phyloP scores from a whole-genome alignment of 30 jellyfish, hydroid and myxozoan genomes.

The Nemopilema nomurai region DNA sequence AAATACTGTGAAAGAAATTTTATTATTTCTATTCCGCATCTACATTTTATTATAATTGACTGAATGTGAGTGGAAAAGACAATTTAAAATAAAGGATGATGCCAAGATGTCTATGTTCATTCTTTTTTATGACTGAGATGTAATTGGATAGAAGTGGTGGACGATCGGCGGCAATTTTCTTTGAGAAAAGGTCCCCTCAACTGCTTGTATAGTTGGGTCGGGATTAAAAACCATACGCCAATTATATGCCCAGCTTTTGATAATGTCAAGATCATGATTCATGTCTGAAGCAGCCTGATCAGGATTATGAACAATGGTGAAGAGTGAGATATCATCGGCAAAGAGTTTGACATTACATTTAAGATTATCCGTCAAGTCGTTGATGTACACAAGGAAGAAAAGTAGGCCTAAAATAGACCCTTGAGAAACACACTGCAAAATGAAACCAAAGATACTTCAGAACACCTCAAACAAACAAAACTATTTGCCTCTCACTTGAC shows the following conservation, averaged over 20 bases:
- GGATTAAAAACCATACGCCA: conserved; percentile 25
- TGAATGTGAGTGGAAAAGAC: conserved; percentile 2
- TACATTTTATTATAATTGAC: conserved; percentile 5
- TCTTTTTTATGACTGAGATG: background rate
- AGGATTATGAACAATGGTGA: background rate
- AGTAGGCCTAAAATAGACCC: no score
- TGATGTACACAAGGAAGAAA: no score
- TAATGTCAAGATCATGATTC: conserved; percentile 3
- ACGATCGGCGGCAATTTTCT: background rate
- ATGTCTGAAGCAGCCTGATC: conserved; percentile 1
- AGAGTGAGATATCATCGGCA: conserved; percentile 18
- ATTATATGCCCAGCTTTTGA: conserved; percentile 30
- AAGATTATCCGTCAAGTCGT: background rate
- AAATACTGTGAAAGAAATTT: background rate
- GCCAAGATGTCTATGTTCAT: conserved; percentile 26
- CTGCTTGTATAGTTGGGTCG: conserved; percentile 29
- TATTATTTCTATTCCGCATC: conserved; percentile 5
- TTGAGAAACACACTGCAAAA: no score
- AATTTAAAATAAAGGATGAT: conserved; percentile 5
- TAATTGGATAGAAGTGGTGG: conserved; percentile 22
- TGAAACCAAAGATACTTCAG: no score
- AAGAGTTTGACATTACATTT: conserved; percentile 23
- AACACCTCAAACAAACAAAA: no score
- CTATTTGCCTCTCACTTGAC: no score
- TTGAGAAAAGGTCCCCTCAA: background rate